These are phyloP conservation scores for Epinotia demarniana DNA, from an alignment of 2,888 invertebrate species.

Conservation along the genomic window DNA sequence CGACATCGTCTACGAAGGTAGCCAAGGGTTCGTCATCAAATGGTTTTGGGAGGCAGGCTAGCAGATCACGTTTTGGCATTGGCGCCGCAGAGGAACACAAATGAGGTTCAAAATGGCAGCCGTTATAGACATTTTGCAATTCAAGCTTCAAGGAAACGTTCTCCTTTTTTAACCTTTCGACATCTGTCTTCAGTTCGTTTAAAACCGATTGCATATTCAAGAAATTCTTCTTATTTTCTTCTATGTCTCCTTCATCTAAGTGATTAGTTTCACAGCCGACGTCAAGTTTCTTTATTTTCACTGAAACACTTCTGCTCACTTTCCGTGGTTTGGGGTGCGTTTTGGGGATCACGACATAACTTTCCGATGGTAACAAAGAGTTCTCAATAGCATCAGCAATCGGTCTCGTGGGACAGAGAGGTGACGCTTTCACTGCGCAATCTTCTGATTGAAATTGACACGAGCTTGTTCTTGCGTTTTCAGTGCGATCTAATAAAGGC, in stretches of 20 bases:
- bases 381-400: background rate
- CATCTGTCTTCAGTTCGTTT: conserved; percentile 61
- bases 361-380: background rate
- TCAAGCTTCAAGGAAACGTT: conserved; percentile 66
- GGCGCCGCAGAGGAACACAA: conserved; percentile 46
- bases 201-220: conserved; percentile 60
- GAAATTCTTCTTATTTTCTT: conserved; percentile 56
- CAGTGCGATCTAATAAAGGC: conserved; percentile 48
- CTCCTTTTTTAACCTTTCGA: conserved; percentile 64
- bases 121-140: conserved; percentile 61
- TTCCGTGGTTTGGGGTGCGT: conserved; percentile 44
- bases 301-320: conserved; percentile 56
- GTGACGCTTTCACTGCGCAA: background rate
- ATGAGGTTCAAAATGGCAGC: conserved; percentile 51
- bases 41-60: conserved; percentile 57
- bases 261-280: conserved; percentile 57
- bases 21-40: conserved; percentile 55
- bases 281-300: conserved; percentile 56
- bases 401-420: background rate
- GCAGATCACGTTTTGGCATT: conserved; percentile 46
- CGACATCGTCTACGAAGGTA: conserved; percentile 56
- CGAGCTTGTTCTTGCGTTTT: background rate
- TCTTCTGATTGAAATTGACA: background rate
- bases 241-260: conserved; percentile 53
- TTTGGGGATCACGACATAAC: background rate